phyloP scores from a whole-genome alignment of 2,113 vertebrate species.

The Misgurnus mizolepis region DNA sequence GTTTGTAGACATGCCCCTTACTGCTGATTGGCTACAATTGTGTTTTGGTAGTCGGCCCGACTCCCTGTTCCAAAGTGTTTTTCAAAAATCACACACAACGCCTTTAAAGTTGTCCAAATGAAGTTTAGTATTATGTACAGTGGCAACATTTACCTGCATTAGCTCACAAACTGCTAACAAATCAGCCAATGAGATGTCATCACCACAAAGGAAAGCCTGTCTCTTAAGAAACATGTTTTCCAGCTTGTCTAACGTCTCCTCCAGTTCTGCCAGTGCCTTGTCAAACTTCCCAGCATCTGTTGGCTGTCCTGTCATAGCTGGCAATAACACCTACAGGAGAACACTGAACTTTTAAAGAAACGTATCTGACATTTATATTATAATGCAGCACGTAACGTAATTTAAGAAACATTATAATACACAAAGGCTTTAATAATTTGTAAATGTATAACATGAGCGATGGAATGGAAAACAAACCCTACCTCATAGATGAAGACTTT shows the following conservation, averaged over 20 bases:
- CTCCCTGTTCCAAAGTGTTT: no score
- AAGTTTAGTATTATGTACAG: no score
- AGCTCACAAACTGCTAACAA: slow-evolving; percentile 75
- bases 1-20: no score
- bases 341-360: background rate
- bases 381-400: no score
- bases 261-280: slow-evolving; percentile 62
- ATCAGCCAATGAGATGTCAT: slow-evolving; percentile 76
- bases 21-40: no score
- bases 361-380: no score
- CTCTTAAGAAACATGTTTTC: slow-evolving; percentile 73
- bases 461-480: background rate
- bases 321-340: slow-evolving; percentile 63
- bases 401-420: no score
- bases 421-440: no score
- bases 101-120: no score
- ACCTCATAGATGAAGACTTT: slow-evolving; percentile 75
- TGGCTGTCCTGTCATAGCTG: slow-evolving; percentile 50
- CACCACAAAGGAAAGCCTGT: slow-evolving; percentile 74
- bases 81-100: no score
- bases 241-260: slow-evolving; percentile 65
- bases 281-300: slow-evolving; percentile 56
- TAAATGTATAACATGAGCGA: no score
- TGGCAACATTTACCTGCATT: slow-evolving; percentile 69
- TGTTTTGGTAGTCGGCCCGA: no score